phyloP scores from a whole-genome alignment of 2,113 vertebrate genomes.

The Tetrax tetrax region DNA sequence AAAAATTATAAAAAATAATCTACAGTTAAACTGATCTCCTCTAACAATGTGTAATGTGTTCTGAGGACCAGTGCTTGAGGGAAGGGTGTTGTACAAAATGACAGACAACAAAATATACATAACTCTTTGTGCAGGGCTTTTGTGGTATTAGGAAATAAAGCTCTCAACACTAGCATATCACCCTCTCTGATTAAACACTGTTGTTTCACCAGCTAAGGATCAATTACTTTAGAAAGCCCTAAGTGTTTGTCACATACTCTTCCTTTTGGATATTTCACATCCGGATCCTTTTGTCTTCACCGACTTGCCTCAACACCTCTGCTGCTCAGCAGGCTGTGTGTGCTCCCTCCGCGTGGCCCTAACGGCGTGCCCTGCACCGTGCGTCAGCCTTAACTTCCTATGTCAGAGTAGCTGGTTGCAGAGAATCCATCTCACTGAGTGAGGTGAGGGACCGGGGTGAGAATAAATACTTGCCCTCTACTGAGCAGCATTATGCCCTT shows the following conservation, averaged over 20 bases:
- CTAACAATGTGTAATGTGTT: neutral
- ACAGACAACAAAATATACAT: neutral
- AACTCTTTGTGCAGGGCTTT: neutral
- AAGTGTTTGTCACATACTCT: constrained; percentile 25
- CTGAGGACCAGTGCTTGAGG: neutral
- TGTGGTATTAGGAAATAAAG: constrained; percentile 3
- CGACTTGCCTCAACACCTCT: constrained; percentile 11
- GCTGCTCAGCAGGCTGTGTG: neutral
- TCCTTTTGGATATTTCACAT: neutral
- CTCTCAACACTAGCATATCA: neutral
- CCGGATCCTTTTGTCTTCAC: neutral
- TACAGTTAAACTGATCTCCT: constrained; percentile 32
- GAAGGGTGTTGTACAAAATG: neutral
- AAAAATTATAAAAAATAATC: neutral
- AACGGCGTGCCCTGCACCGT: neutral
- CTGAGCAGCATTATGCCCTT: neutral
- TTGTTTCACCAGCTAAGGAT: constrained; percentile 15
- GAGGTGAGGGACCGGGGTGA: neutral
- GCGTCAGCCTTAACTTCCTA: neutral
- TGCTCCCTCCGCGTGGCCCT: neutral
- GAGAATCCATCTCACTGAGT: neutral
- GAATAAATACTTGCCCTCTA: neutral
- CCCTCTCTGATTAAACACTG: constrained; percentile 2
- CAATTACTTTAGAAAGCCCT: neutral
- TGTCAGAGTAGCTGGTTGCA: neutral